phyloP scores from a whole-genome alignment of 92 coral and sea anemone species.

The Scolanthus callimorphus region DNA sequence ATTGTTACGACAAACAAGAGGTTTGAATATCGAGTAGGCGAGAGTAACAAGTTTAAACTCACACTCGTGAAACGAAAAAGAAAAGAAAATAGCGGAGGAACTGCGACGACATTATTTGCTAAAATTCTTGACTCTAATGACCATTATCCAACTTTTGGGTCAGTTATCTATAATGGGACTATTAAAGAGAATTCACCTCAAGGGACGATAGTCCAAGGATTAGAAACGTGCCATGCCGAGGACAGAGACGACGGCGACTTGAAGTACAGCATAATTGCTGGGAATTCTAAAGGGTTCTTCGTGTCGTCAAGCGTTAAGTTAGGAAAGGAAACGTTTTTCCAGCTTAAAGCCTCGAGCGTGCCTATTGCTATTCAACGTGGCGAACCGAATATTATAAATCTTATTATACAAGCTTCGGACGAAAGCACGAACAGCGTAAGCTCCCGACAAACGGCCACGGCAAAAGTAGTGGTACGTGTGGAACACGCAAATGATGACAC shows the following conservation, averaged over 20 bases:
- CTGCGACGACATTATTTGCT: constrained; percentile 56
- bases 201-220: constrained; percentile 50
- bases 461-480: constrained; percentile 38
- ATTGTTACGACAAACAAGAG: constrained; percentile 47
- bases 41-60: constrained; percentile 50
- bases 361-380: constrained; percentile 38
- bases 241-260: constrained; percentile 66
- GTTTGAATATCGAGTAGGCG: constrained; percentile 35
- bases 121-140: constrained; percentile 55
- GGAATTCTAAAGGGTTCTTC: constrained; percentile 70
- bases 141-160: constrained; percentile 57
- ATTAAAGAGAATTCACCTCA: constrained; percentile 50
- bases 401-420: constrained; percentile 60
- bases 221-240: constrained; percentile 69
- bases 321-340: constrained; percentile 48
- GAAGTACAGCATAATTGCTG: constrained; percentile 55
- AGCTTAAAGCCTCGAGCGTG: constrained; percentile 39
- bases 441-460: constrained; percentile 36
- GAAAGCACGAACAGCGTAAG: no score
- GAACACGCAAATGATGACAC: constrained; percentile 39
- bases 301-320: constrained; percentile 26
- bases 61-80: constrained; percentile 47
- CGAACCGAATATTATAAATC: constrained; percentile 25
- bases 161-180: constrained; percentile 54
- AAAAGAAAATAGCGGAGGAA: constrained; percentile 29